Base-by-base conservation (phyloP, 30 jellyfish, hydroid and myxozoan genomes). In the Turritopsis dohrnii region DNA sequence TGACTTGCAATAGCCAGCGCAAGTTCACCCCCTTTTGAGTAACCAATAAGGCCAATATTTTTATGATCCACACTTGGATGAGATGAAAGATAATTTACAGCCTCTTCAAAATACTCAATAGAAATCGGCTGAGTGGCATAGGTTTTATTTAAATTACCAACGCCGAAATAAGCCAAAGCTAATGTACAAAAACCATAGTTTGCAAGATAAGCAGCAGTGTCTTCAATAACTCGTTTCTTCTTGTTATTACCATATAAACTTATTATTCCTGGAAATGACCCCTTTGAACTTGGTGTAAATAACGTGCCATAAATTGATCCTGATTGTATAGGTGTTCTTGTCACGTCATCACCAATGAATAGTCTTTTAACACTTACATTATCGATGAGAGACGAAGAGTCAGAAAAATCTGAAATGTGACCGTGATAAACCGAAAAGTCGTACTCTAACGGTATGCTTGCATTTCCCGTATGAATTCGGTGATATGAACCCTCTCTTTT, bases 121-220 rank as follows among this genome's bases (percentile, higher is more conserved):
- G 28, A 21, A 21, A 79, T 24, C 9, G 76, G 76, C 17, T 66
- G 76, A 22, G 18, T 30, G 13, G 29, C 16, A 30, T 79, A 71
- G 18, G 60, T 18, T 7, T 71, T 52, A 27, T 93, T 95, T 30
- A 90, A 83, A 81, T 90, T 95, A 54, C 87, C 91, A 83, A 85
- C 91, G 8, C 66, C 82, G 69, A 81, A 86, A 73, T 66, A 90
- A 26, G 96, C 97, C 85, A 90, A 41, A 21, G 95, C 95, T 16
- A 90, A 79, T 52, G 91, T 75, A 9, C 80, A 89, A 90, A 85
- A 90, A 9, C 97, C 97, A 81, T 90, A 82, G 13, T 89, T 80
- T 66, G 95, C 97, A 8, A 90, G 65, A 19, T 85, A 26, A 17
- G 90, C 93, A 54, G 95, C 95, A 54, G 89, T 27, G 75, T 74